These are phyloP conservation scores for Rhabdornis inornatus DNA, from an alignment of 2,113 vertebrate genomes.

Conservation along the genomic window DNA sequence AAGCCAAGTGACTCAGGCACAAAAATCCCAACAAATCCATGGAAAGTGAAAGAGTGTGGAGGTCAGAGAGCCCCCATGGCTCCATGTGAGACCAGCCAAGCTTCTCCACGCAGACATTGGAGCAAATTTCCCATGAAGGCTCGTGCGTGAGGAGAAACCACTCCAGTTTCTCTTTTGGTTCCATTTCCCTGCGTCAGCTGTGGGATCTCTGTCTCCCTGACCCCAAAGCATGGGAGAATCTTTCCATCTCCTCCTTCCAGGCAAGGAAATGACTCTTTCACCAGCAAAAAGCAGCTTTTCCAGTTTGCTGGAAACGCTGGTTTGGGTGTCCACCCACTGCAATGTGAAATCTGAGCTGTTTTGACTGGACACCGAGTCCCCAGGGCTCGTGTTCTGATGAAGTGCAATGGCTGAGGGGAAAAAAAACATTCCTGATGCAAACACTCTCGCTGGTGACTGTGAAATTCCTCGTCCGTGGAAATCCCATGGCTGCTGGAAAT, in stretches of 20 bases:
- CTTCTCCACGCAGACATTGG: not conserved
- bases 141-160: not conserved
- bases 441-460: not conserved
- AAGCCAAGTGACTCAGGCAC: not conserved
- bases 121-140: not conserved
- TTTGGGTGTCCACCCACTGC: not conserved
- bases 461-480: conserved; percentile 2
- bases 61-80: not conserved
- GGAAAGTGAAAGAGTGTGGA: not conserved
- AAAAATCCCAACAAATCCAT: not conserved
- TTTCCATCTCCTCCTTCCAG: not conserved
- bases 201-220: not conserved
- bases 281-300: not conserved
- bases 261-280: not conserved
- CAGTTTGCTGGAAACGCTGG: not conserved
- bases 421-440: conserved; percentile 19
- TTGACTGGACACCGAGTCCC: conserved; percentile 34
- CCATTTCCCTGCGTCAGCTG: rapidly evolving
- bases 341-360: conserved; percentile 28
- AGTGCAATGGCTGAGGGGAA: not conserved
- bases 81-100: not conserved
- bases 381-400: not conserved
- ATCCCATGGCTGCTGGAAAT: conserved; percentile 45
- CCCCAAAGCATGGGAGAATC: not conserved
- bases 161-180: not conserved